A percentile compares a stretch with the other conserved stretches of the same genome.
Evolutionary conservation across 2,888 invertebrate genomes (phyloP).

Genomic region (Macrosiphum euphorbiae): DNA sequence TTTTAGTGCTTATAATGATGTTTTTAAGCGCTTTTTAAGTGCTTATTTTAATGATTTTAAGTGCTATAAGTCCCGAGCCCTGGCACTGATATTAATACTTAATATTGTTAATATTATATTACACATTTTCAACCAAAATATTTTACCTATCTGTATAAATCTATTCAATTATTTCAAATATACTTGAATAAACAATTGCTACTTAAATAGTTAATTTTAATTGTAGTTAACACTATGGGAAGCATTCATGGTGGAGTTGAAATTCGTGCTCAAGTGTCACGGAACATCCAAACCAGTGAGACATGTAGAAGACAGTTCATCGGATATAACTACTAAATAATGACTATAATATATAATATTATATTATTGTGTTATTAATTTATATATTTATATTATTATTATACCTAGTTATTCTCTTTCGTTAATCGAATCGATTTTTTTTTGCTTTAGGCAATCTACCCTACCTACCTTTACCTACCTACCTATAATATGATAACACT

Average conservation of each 20-base stretch:
- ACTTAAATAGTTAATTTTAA: neutral
- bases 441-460: neutral
- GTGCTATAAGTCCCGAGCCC: no score
- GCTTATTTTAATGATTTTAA: no score
- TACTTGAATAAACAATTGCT: neutral
- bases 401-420: neutral
- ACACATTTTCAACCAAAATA: neutral
- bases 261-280: slow-evolving; percentile 70
- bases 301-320: slow-evolving; percentile 42
- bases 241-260: slow-evolving; percentile 70
- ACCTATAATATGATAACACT: neutral
- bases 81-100: no score
- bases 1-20: no score
- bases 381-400: neutral
- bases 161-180: neutral
- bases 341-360: neutral
- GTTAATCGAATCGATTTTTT: neutral
- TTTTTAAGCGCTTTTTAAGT: no score
- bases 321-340: slow-evolving; percentile 20
- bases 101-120: neutral
- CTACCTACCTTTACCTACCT: neutral
- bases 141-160: neutral
- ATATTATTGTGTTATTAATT: neutral
- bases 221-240: slow-evolving; percentile 69
- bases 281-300: slow-evolving; percentile 70